Evolutionary conservation across 2,797 vertebrate species (phyloP).

Genomic region (Neopelma chrysocephalum): DNA sequence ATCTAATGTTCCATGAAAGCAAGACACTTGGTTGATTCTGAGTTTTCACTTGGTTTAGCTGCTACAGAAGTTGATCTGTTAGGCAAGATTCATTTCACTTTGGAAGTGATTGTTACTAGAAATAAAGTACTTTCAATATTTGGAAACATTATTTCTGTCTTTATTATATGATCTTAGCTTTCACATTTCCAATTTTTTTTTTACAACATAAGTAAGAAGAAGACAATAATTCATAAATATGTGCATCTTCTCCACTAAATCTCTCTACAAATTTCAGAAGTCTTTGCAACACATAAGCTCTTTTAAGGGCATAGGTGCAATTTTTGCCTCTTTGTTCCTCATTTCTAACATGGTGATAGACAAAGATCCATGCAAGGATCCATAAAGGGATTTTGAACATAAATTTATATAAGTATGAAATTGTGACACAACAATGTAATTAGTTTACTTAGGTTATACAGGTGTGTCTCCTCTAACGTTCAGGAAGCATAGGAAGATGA

Average conservation of each 20-base stretch:
- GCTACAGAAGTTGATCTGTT: neutral
- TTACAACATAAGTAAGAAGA: neutral
- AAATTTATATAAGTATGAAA: neutral
- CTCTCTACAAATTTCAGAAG: neutral
- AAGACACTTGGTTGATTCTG: neutral
- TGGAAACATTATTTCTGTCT: neutral
- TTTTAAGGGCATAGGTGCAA: neutral
- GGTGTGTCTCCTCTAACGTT: no score
- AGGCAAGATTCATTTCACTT: neutral
- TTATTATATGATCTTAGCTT: neutral
- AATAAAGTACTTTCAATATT: neutral
- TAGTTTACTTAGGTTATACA: neutral
- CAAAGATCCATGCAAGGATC: neutral
- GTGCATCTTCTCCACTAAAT: neutral
- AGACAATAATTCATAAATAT: neutral
- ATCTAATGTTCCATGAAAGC: neutral
- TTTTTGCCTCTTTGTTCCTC: neutral
- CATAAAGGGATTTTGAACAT: neutral
- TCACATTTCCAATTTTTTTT: neutral
- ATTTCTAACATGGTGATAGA: neutral
- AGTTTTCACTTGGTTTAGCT: neutral
- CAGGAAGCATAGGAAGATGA: neutral
- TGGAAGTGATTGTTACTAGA: neutral
- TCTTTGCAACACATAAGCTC: neutral
- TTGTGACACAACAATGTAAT: neutral